Evolutionary conservation across 2,888 invertebrate genomes (phyloP).

Genomic region (Tipula vernalis): DNA sequence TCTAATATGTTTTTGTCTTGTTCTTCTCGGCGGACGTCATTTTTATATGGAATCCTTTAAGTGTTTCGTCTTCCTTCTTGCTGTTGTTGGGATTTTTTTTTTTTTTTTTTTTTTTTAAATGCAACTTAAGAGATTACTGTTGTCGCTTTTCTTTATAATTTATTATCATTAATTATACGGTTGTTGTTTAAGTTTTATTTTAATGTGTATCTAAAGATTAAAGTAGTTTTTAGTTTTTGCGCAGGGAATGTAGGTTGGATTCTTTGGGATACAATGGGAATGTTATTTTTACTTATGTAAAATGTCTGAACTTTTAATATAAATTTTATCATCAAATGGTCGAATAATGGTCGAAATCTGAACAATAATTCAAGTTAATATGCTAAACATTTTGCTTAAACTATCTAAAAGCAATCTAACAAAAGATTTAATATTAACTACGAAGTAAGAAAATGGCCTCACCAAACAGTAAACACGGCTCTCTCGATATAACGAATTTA

Average conservation of each 20-base stretch:
- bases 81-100: background rate
- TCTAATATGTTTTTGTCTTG: background rate
- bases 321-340: too few relatives aligned
- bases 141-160: background rate
- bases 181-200: background rate
- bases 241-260: background rate
- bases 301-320: too few relatives aligned
- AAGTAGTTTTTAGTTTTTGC: background rate
- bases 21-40: background rate
- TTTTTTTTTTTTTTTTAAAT: background rate
- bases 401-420: too few relatives aligned
- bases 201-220: background rate
- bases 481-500: too few relatives aligned
- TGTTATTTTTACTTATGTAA: background rate
- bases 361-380: too few relatives aligned
- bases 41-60: background rate
- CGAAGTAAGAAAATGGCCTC: too few relatives aligned
- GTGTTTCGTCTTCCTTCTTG: background rate
- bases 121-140: background rate
- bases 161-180: background rate
- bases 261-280: background rate
- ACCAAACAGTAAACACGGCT: too few relatives aligned
- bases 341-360: too few relatives aligned
- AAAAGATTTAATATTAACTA: too few relatives aligned
- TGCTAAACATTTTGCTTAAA: too few relatives aligned